Evolutionary conservation across 2,888 invertebrate species (phyloP).

Genomic region (Matsumyia berberina): DNA sequence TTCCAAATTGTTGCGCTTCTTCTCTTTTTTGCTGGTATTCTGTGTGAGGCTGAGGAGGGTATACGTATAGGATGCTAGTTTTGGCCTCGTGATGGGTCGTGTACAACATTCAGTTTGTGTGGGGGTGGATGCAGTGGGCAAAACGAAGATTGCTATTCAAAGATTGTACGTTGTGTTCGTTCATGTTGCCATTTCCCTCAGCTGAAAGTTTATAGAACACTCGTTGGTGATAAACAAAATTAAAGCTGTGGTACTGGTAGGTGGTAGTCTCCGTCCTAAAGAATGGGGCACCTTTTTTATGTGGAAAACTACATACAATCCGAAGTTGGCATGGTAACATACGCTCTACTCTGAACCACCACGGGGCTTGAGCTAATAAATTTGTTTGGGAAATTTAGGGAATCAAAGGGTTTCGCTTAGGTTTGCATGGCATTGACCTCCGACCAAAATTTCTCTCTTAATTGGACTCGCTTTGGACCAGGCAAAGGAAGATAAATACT

Average conservation of each 20-base stretch:
- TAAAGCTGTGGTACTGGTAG: constrained; percentile 18
- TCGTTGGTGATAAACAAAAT: constrained; percentile 62
- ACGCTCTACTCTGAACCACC: not conserved
- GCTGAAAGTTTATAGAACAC: constrained; percentile 61
- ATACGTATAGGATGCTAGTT: not conserved
- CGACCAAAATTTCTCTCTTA: not conserved
- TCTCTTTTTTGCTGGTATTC: not conserved
- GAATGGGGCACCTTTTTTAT: constrained; percentile 18
- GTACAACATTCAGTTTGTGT: not conserved
- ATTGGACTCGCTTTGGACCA: not conserved
- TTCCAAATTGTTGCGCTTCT: constrained; percentile 65
- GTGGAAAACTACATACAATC: constrained; percentile 28
- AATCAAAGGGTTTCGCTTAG: not conserved
- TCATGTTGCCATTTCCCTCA: constrained; percentile 56
- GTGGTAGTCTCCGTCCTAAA: not conserved
- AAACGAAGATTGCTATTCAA: constrained; percentile 42
- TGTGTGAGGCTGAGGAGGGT: too few relatives aligned
- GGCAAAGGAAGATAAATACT: not conserved
- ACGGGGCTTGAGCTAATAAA: constrained; percentile 20
- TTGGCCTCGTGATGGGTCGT: constrained; percentile 37
- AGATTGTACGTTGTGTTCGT: constrained; percentile 53
- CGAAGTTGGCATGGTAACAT: constrained; percentile 35
- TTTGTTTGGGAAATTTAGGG: constrained; percentile 20
- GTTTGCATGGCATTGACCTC: not conserved
- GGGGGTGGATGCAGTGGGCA: not conserved